These are phyloP conservation scores for Saxidomus purpurata DNA, from an alignment of 1,140 invertebrate species.

Conservation along the genomic window DNA sequence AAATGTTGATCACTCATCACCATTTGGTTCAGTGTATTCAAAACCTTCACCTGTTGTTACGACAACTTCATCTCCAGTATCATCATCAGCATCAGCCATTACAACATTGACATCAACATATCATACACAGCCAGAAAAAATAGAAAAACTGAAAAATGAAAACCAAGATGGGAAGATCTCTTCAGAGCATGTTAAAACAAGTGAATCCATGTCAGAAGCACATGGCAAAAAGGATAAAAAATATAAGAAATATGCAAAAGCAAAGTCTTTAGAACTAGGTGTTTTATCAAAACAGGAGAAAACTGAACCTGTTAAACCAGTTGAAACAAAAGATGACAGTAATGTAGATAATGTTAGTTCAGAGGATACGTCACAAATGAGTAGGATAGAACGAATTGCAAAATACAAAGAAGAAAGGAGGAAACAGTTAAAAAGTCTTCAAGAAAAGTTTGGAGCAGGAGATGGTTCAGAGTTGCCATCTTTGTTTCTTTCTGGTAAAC, in stretches of 20 bases:
- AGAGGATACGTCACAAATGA: constrained; percentile 63
- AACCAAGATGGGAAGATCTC: background rate
- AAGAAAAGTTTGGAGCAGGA: constrained; percentile 64
- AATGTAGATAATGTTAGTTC: background rate
- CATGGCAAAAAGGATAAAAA: constrained; percentile 26
- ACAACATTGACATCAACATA: constrained; percentile 8
- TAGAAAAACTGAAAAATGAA: constrained; percentile 44
- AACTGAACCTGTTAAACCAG: background rate
- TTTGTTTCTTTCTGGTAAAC: constrained; percentile 64
- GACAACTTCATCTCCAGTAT: background rate
- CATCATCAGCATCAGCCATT: constrained; percentile 7
- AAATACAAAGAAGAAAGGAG: constrained; percentile 74
- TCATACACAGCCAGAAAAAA: constrained; percentile 10
- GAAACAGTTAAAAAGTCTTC: constrained; percentile 68
- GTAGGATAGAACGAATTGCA: constrained; percentile 70
- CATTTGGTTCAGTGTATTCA: constrained; percentile 64
- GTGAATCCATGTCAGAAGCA: background rate
- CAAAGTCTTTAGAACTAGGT: constrained; percentile 63
- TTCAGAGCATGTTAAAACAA: background rate
- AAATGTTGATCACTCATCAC: constrained; percentile 57
- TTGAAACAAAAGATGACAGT: constrained; percentile 44
- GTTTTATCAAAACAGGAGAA: constrained; percentile 41
- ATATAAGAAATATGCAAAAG: constrained; percentile 65
- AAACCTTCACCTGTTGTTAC: constrained; percentile 13
- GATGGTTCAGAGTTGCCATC: constrained; percentile 61